Evolutionary conservation across 92 coral and sea anemone species (phyloP).

Genomic region (Actinostola sp.): DNA sequence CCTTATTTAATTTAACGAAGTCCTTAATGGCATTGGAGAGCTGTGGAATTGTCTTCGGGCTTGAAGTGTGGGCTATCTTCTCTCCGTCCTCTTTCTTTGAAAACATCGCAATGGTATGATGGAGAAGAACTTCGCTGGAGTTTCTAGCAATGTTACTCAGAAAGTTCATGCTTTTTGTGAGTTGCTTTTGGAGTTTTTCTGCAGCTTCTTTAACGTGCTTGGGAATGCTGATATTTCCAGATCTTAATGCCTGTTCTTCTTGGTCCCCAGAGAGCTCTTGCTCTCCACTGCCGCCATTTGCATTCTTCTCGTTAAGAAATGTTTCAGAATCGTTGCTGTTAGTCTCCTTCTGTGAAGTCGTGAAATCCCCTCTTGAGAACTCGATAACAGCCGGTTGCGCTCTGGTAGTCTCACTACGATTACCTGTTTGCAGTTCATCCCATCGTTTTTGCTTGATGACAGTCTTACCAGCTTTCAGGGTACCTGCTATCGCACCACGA

Average conservation of each 20-base stretch:
- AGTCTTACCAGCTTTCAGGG: background rate
- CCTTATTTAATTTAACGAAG: conserved; percentile 10
- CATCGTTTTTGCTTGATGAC: background rate
- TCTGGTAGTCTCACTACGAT: background rate
- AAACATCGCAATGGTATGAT: conserved; percentile 18
- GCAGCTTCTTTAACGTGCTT: conserved; percentile 31
- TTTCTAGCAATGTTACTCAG: conserved; percentile 17
- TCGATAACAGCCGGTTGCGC: conserved; percentile 55
- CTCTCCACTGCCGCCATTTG: conserved; percentile 17
- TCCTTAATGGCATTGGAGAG: conserved; percentile 21
- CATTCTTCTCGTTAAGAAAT: background rate
- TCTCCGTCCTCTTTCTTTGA: conserved; percentile 21
- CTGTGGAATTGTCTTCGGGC: conserved; percentile 12
- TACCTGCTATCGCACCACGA: background rate
- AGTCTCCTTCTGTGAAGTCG: background rate
- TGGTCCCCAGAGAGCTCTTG: conserved; percentile 11
- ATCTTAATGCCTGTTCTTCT: background rate
- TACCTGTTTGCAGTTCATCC: background rate
- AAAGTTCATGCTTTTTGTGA: conserved; percentile 18
- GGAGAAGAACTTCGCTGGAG: conserved; percentile 23
- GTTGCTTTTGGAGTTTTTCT: conserved; percentile 23
- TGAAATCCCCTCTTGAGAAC: conserved; percentile 46
- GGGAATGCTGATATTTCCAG: background rate
- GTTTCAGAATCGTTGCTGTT: background rate
- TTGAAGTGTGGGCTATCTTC: background rate